A percentile compares a stretch with the other conserved stretches of the same genome.
Evolutionary conservation across 2,797 vertebrate genomes (phyloP).

Genomic region (Crotalus adamanteus): DNA sequence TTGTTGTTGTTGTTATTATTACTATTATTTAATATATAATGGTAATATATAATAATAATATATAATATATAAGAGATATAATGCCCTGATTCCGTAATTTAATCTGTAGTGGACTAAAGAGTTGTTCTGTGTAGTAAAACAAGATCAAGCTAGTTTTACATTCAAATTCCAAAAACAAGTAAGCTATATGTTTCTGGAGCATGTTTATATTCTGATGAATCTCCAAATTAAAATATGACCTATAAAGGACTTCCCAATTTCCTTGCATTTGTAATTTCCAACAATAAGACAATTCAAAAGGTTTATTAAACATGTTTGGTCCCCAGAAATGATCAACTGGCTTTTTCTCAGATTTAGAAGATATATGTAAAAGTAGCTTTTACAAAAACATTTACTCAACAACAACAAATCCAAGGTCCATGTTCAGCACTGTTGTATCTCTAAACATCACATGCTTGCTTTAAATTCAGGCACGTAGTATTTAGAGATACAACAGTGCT

Average conservation of each 20-base stretch:
- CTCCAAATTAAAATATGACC: background rate
- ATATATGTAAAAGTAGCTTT: background rate
- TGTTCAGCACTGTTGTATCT: too few relatives aligned
- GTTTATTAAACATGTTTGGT: background rate
- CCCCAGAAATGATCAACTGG: too few relatives aligned
- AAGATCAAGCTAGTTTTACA: background rate
- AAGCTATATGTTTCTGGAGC: background rate
- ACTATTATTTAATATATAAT: too few relatives aligned
- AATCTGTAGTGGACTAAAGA: background rate
- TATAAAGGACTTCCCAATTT: background rate
- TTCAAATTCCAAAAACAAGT: background rate
- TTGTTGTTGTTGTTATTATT: too few relatives aligned
- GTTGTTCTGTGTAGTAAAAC: background rate
- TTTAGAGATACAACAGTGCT: background rate
- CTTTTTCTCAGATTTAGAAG: background rate
- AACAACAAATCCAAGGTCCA: too few relatives aligned
- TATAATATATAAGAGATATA: too few relatives aligned
- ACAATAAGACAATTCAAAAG: background rate
- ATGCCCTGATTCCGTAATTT: too few relatives aligned
- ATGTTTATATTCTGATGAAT: background rate
- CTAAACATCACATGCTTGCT: too few relatives aligned
- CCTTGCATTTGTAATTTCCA: background rate
- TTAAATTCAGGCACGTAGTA: background rate
- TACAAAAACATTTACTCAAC: too few relatives aligned
- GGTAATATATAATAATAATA: too few relatives aligned